phyloP scores from a whole-genome alignment of 2,888 invertebrate species.

The Sabellastarte sp. region DNA sequence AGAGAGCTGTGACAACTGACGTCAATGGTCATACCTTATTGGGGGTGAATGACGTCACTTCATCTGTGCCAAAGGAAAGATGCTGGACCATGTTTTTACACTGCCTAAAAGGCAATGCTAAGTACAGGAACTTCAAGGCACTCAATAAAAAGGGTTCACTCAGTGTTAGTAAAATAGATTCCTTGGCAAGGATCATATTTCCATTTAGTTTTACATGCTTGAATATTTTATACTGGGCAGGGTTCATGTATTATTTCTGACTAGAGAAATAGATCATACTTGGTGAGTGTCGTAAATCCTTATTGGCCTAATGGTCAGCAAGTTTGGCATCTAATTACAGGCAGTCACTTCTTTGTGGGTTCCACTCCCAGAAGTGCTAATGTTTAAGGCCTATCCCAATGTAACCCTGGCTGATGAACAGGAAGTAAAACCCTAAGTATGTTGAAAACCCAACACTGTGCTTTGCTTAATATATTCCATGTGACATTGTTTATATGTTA shows the following conservation, averaged over 20 bases:
- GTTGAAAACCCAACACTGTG: no score
- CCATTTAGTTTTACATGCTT: constrained; percentile 30
- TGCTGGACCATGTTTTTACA: constrained; percentile 31
- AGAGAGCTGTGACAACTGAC: constrained; percentile 16
- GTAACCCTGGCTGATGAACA: no score
- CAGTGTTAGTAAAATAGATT: constrained; percentile 32
- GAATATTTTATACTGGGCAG: constrained; percentile 33
- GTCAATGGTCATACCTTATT: constrained; percentile 17
- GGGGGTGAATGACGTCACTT: neutral
- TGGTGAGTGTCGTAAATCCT: no score
- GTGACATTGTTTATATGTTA: no score
- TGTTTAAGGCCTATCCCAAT: no score
- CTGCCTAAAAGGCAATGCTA: constrained; percentile 27
- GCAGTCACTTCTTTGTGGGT: no score
- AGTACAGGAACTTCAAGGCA: constrained; percentile 23
- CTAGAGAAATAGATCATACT: neutral
- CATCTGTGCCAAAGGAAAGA: neutral
- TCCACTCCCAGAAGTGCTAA: no score
- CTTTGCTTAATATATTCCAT: no score
- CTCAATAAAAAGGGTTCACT: constrained; percentile 14
- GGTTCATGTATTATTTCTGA: constrained; percentile 31
- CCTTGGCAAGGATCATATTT: constrained; percentile 29
- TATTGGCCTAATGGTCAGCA: no score
- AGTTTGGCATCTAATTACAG: no score
- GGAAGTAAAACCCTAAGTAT: no score